These are phyloP conservation scores for Morpho helenor DNA, from an alignment of 2,888 invertebrate genomes.

Conservation along the genomic window DNA sequence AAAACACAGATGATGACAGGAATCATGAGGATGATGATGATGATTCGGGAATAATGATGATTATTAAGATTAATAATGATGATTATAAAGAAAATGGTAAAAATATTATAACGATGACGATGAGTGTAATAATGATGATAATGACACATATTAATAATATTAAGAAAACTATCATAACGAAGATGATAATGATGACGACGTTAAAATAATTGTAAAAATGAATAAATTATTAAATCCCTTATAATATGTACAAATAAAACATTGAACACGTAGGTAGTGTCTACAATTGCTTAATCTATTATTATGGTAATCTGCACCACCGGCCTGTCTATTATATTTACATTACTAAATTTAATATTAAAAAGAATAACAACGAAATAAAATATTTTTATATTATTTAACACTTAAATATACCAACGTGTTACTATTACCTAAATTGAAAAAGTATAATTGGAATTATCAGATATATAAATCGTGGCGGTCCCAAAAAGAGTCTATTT, in stretches of 20 bases:
- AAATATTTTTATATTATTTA: neutral
- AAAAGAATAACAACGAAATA: neutral
- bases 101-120: too few species aligned
- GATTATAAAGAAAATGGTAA: too few species aligned
- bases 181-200: neutral
- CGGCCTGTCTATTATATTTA: constrained; percentile 55
- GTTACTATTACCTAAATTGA: too few species aligned
- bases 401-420: too few species aligned
- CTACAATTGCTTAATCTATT: constrained; percentile 57
- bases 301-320: constrained; percentile 80
- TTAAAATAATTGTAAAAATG: constrained; percentile 18
- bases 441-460: too few species aligned
- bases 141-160: too few species aligned
- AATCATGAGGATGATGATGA: too few species aligned
- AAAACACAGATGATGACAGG: too few species aligned
- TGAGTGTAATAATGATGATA: too few species aligned
- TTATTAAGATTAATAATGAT: neutral
- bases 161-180: too few species aligned
- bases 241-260: constrained; percentile 40
- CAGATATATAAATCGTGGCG: too few species aligned
- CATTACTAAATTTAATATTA: constrained; percentile 19
- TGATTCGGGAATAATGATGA: neutral
- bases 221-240: constrained; percentile 20
- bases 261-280: constrained; percentile 67
- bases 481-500: too few species aligned